Evolutionary conservation across 2,113 vertebrate species (phyloP).

Genomic region (Limnothrissa miodon): DNA sequence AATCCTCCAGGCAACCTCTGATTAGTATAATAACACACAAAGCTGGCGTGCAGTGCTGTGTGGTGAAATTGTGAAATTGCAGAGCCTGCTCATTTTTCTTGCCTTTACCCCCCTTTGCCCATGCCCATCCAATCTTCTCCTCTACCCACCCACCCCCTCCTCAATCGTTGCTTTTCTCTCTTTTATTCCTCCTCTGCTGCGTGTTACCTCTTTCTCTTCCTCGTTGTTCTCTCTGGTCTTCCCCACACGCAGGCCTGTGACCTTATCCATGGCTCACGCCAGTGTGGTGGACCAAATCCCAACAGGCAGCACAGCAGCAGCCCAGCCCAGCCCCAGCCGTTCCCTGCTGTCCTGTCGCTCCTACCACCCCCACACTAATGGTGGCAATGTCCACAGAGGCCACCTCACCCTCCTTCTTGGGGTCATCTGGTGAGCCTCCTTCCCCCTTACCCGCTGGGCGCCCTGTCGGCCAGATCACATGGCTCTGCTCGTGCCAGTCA

Average conservation of each 20-base stretch:
- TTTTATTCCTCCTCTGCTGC: constrained; percentile 24
- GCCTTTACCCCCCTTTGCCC: not conserved
- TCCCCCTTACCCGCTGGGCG: not conserved
- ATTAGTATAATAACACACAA: constrained; percentile 72
- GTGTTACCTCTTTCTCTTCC: not conserved
- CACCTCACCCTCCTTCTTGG: not conserved
- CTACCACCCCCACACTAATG: not conserved
- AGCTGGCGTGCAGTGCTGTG: constrained; percentile 61
- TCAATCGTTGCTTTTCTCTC: not conserved
- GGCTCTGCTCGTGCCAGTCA: constrained; percentile 40
- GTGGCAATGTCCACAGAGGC: not conserved
- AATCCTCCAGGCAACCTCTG: constrained; percentile 63
- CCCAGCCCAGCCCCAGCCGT: not conserved
- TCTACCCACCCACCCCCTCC: not conserved
- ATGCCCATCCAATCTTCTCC: not conserved
- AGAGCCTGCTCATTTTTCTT: not conserved
- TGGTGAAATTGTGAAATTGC: constrained; percentile 24
- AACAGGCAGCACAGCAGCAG: not conserved
- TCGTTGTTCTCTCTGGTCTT: constrained; percentile 5
- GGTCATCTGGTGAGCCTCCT: not conserved
- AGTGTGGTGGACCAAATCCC: not conserved
- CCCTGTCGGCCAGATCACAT: not conserved
- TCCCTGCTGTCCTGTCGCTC: not conserved
- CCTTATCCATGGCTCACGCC: not conserved
- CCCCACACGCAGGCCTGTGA: not conserved